phyloP scores from a whole-genome alignment of 2,113 vertebrate species.

The Polypterus bichir region DNA sequence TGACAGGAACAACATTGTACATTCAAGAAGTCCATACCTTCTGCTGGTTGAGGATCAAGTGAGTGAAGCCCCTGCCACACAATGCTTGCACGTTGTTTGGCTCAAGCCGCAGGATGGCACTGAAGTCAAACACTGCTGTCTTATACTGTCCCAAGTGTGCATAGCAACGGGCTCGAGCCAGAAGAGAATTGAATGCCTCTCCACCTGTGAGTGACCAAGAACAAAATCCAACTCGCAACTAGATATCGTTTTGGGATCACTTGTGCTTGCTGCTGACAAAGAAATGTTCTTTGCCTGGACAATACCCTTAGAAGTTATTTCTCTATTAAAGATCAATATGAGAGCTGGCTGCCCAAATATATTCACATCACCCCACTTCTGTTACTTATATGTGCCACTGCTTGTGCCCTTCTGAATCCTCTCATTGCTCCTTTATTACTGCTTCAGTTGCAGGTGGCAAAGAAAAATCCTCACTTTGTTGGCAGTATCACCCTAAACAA shows the following conservation, averaged over 20 bases:
- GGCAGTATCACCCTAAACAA: no score
- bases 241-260: neutral
- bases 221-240: neutral
- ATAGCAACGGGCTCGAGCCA: conserved; percentile 72
- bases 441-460: no score
- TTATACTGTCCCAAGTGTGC: conserved; percentile 71
- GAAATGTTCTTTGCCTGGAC: no score
- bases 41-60: conserved; percentile 67
- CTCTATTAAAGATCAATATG: no score
- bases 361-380: no score
- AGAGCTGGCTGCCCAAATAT: no score
- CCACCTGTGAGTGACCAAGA: conserved; percentile 45
- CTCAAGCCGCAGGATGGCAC: conserved; percentile 56
- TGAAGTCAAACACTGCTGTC: conserved; percentile 84
- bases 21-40: conserved; percentile 49
- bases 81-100: conserved; percentile 60
- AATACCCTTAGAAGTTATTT: no score
- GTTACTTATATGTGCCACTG: no score
- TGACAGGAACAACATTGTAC: neutral
- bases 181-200: conserved; percentile 58
- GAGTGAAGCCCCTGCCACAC: conserved; percentile 69
- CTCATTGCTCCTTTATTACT: no score
- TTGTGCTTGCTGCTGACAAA: neutral
- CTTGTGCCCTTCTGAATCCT: no score
- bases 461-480: no score